Evolutionary conservation across 2,797 vertebrate species (phyloP).

Genomic region (Hippocampus kuda): DNA sequence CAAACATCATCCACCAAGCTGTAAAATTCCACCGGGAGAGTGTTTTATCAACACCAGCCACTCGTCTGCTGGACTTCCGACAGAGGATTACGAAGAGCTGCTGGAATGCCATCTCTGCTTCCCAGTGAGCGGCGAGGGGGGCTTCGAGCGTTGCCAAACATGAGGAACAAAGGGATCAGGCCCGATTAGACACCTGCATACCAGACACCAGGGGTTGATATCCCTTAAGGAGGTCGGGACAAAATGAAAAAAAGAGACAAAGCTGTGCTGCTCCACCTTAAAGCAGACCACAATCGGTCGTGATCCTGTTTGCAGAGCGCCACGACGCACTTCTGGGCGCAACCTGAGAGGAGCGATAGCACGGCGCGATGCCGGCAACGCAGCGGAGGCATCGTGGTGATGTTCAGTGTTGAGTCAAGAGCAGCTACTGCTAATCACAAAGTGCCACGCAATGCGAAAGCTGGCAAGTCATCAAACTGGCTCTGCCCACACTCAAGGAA

Average conservation of each 20-base stretch:
- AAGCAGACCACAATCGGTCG: background rate
- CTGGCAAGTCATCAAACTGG: background rate
- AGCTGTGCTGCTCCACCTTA: background rate
- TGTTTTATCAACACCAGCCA: constrained; percentile 68
- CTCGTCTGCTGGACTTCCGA: constrained; percentile 67
- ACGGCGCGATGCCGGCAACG: constrained; percentile 57
- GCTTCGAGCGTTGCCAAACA: constrained; percentile 60
- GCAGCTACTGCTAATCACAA: background rate
- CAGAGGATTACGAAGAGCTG: constrained; percentile 66
- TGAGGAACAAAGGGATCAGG: constrained; percentile 65
- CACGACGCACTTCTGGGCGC: constrained; percentile 57
- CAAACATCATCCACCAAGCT: constrained; percentile 43
- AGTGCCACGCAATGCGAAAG: background rate
- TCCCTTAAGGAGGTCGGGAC: constrained; percentile 41
- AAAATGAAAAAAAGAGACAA: constrained; percentile 24
- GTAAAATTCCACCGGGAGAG: constrained; percentile 58
- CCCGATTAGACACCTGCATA: constrained; percentile 68
- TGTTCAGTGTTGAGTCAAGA: background rate
- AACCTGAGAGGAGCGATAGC: constrained; percentile 57
- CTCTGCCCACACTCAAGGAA: background rate
- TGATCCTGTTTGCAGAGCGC: constrained; percentile 36
- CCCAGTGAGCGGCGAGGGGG: constrained; percentile 46
- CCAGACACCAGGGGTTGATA: constrained; percentile 67
- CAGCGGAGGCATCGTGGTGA: constrained; percentile 18
- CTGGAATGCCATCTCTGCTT: constrained; percentile 64